Percentiles rank a stretch among this genome's conserved stretches.
Evolutionary conservation across 2,888 invertebrate genomes (phyloP).

Genomic region (Volucella bombylans): DNA sequence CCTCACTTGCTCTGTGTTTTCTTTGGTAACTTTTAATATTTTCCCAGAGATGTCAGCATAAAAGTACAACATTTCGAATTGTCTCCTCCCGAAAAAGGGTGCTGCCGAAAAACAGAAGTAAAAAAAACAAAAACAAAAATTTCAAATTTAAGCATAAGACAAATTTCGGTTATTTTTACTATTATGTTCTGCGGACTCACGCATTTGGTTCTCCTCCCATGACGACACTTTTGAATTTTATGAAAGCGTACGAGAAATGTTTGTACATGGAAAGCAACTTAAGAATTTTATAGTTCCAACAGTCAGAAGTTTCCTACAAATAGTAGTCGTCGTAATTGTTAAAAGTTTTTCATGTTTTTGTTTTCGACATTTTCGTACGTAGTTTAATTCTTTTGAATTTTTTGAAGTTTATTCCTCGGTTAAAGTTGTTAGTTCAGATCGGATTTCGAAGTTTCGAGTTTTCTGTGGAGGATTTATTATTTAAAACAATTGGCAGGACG

Average conservation of each 20-base stretch:
- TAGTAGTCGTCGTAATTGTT: conserved; percentile 52
- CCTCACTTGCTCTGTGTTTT: too few species aligned
- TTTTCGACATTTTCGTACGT: conserved; percentile 9
- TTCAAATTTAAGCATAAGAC: conserved; percentile 47
- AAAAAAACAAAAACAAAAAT: neutral
- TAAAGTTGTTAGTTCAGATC: too few species aligned
- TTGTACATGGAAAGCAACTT: conserved; percentile 67
- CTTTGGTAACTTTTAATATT: too few species aligned
- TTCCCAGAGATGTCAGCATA: too few species aligned
- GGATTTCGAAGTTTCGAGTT: too few species aligned
- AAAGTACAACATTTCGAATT: neutral
- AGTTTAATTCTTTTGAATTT: conserved; percentile 16
- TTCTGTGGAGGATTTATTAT: too few species aligned
- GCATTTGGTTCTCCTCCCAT: conserved; percentile 32
- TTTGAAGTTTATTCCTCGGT: neutral
- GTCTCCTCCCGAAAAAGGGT: neutral
- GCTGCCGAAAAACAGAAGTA: neutral
- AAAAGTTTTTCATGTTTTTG: conserved; percentile 57
- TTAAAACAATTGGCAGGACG: too few species aligned
- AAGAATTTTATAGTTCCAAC: conserved; percentile 46
- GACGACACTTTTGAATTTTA: conserved; percentile 36
- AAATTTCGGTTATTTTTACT: conserved; percentile 57
- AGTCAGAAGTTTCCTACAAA: conserved; percentile 53
- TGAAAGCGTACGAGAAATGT: conserved; percentile 45
- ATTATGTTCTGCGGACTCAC: conserved; percentile 37